Conservation (phyloP, 2,113 vertebrate species). For the Morone saxatilis region DNA sequence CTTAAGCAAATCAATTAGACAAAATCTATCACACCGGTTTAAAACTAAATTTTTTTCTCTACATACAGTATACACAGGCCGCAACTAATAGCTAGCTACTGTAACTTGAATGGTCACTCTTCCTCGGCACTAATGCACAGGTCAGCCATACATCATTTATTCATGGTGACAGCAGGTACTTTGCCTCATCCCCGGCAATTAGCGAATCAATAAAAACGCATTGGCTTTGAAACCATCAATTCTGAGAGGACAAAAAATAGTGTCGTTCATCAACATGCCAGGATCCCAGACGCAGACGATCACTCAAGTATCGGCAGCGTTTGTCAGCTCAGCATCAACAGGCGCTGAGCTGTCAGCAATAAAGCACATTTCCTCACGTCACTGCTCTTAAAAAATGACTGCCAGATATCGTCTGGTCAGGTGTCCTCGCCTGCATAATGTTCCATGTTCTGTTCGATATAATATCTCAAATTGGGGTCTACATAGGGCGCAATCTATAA, state of each 20-base stretch:
- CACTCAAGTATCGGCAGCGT: slow-evolving; percentile 68
- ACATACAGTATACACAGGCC: not conserved
- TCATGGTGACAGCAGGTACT: slow-evolving; percentile 76
- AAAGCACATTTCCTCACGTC: slow-evolving; percentile 46
- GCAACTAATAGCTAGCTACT: not conserved
- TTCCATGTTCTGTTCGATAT: not conserved
- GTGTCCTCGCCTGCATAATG: slow-evolving; percentile 44
- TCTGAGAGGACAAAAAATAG: slow-evolving; percentile 60
- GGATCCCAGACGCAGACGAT: slow-evolving; percentile 66
- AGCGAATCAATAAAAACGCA: slow-evolving; percentile 82
- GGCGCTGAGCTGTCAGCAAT: slow-evolving; percentile 48
- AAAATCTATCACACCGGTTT: not conserved
- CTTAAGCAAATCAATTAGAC: not conserved
- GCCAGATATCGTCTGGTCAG: slow-evolving; percentile 39
- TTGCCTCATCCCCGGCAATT: slow-evolving; percentile 78
- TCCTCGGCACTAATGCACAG: slow-evolving; percentile 61
- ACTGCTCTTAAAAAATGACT: slow-evolving; percentile 67
- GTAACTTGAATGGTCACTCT: slow-evolving; percentile 29
- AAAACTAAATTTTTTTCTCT: not conserved
- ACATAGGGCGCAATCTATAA: not conserved
- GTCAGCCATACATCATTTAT: slow-evolving; percentile 81
- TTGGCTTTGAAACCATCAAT: slow-evolving; percentile 77
- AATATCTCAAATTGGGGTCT: slow-evolving; percentile 19
- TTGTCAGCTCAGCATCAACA: slow-evolving; percentile 71
- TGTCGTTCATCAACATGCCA: slow-evolving; percentile 76